Conservation (phyloP, 2,888 invertebrate genomes). For the Cantharis rustica region DNA sequence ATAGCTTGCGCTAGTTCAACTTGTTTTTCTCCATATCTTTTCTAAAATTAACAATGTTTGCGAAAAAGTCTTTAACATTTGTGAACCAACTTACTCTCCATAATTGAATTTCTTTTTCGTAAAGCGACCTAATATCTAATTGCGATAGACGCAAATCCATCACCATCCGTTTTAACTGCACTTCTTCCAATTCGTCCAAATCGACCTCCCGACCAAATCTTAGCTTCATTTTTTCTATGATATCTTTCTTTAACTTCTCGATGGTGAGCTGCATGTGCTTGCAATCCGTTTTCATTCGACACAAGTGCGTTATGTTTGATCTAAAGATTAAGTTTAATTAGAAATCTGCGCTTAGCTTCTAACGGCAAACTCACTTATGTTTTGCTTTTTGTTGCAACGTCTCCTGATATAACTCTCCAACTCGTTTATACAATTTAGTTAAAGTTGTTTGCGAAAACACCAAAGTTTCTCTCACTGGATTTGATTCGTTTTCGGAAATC, state of each 20-base stretch:
- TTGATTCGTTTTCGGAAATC: conserved; percentile 47
- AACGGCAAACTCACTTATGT: conserved; percentile 59
- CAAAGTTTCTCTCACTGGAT: conserved; percentile 59
- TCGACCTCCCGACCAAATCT: conserved; percentile 64
- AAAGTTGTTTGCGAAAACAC: conserved; percentile 68
- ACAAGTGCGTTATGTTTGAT: conserved; percentile 69
- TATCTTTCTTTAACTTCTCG: conserved; percentile 60
- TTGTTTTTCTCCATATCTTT: conserved; percentile 49
- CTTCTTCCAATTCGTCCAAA: conserved; percentile 59
- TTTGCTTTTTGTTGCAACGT: conserved; percentile 65
- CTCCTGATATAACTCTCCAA: conserved; percentile 68
- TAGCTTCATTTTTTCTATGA: conserved; percentile 58
- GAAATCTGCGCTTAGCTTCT: neutral
- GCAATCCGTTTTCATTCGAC: conserved; percentile 72
- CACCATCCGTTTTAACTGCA: conserved; percentile 60
- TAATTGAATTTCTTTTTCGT: conserved; percentile 55
- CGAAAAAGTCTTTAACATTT: no score
- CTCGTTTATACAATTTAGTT: conserved; percentile 63
- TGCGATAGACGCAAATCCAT: conserved; percentile 60
- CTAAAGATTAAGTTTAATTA: conserved; percentile 50
- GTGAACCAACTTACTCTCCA: conserved; percentile 45
- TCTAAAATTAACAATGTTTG: conserved; percentile 41
- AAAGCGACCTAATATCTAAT: conserved; percentile 55
- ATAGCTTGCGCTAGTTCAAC: conserved; percentile 55
- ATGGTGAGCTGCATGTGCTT: conserved; percentile 68